phyloP scores from a whole-genome alignment of 2,888 invertebrate genomes.

The Morpho helenor region DNA sequence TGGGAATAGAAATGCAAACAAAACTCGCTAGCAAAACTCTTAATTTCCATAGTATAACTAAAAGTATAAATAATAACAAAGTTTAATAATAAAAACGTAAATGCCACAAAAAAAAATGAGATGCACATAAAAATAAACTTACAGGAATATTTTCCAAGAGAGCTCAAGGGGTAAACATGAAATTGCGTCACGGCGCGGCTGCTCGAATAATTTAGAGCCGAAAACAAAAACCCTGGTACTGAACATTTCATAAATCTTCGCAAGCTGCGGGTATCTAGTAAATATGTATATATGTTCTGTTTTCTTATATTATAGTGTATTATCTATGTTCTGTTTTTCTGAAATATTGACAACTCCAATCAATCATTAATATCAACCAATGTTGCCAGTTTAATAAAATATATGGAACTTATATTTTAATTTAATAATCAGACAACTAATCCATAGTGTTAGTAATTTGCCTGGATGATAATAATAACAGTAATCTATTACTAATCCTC shows the following conservation, averaged over 20 bases:
- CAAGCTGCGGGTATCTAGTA: not conserved
- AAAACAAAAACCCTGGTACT: constrained; percentile 58
- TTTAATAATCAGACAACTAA: too few relatives aligned
- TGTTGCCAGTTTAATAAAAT: not conserved
- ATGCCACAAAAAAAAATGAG: not conserved
- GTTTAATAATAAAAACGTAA: too few relatives aligned
- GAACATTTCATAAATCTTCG: constrained; percentile 36
- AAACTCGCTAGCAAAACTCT: too few relatives aligned
- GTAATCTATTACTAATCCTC: too few relatives aligned
- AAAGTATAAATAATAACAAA: too few relatives aligned
- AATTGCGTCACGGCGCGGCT: constrained; percentile 48
- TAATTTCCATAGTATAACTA: too few relatives aligned
- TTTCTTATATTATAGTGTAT: too few relatives aligned
- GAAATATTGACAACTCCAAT: not conserved
- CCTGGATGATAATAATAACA: too few relatives aligned
- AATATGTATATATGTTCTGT: too few relatives aligned
- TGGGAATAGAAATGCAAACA: too few relatives aligned
- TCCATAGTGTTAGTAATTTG: too few relatives aligned
- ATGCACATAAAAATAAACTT: constrained; percentile 36
- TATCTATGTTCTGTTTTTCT: not conserved
- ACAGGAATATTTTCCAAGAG: constrained; percentile 70
- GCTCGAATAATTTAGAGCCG: constrained; percentile 52
- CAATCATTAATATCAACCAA: not conserved
- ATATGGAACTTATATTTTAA: too few relatives aligned
- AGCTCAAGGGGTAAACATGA: constrained; percentile 62